A percentile compares a stretch with the other conserved stretches of the same genome.
These are phyloP conservation scores for Lerema accius DNA, from an alignment of 1,140 invertebrate species.

Conservation along the genomic window DNA sequence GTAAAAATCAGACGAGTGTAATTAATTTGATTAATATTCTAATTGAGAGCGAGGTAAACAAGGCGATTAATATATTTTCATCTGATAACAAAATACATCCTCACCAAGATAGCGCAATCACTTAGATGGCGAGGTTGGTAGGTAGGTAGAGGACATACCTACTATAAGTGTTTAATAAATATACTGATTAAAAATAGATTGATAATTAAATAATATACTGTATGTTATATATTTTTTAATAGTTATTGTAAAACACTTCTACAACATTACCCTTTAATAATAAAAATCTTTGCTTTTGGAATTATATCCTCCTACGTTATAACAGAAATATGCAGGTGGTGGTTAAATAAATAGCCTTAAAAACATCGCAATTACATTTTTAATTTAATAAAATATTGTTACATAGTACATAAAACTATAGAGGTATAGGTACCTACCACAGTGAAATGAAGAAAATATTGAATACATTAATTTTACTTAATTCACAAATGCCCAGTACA, in stretches of 20 bases:
- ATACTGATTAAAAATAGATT: too few species aligned
- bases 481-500: constrained; percentile 25
- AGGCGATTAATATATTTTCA: constrained; percentile 57
- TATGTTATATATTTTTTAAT: too few species aligned
- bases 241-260: too few species aligned
- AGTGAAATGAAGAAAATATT: constrained; percentile 24
- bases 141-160: too few species aligned
- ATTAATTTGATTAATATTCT: constrained; percentile 56
- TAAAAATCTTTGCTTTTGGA: too few species aligned
- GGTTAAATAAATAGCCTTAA: background rate
- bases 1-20: constrained; percentile 45
- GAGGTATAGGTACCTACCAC: constrained; percentile 13
- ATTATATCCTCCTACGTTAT: too few species aligned
- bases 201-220: too few species aligned
- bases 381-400: constrained; percentile 14
- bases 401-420: constrained; percentile 18
- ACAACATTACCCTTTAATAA: too few species aligned
- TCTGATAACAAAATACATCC: constrained; percentile 72
- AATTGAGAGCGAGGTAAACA: constrained; percentile 63
- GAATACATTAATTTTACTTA: constrained; percentile 17
- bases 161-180: too few species aligned
- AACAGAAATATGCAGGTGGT: background rate
- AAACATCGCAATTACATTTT: constrained; percentile 9
- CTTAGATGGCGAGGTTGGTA: constrained; percentile 26
- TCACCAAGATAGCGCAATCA: constrained; percentile 37